Evolutionary conservation across 2,888 invertebrate genomes (phyloP), one percentile per base, ranked within the genome.

Genomic region (Phyto melanocephala): DNA sequence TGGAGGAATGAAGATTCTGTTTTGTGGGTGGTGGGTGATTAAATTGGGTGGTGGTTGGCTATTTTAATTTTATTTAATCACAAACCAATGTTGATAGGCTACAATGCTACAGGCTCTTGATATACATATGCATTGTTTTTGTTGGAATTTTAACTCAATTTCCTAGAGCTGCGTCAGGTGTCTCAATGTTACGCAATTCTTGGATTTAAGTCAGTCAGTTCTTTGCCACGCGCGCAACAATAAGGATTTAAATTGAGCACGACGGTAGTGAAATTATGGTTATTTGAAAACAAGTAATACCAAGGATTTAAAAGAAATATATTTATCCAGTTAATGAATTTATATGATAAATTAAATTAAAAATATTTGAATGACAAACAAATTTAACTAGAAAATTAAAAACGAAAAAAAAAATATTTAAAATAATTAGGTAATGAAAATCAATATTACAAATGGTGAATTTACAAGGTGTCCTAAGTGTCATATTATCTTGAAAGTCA

Each of bases 91-190:
- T 79, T 82, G 82, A 82, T 82, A 82, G 82, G 82, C 79, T 79
- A 42, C 67, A 82, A 42, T 76, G 60, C 47, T 54, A 56, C 5
- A 78, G 35, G 42, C 54, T 78, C 74, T 67, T 70, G 35, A 63
- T 77, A 20, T 56, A 58, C 13, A 42, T 22, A 20, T 58, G 7
- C 2, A 17, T 15, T 33, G 24, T 54, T 72, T 58, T 82, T 60
- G 47, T 70, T 54, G 74, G 52, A 86, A 87, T 87, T 86, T 86
- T 87, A 87, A 85, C 81, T 85, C 85, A 87, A 87, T 87, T 87
- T 86, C 56, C 42, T 42, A 63, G 80, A 85, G 87, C 87, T 88
- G 87, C 86, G 88, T 88, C 90, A 90, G 90, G 90, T 90, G 87
- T 86, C 85, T 84, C 84, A 86, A 84, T 82, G 75, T 81, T 83